Conservation (phyloP, 2,113 vertebrate species). For the Halcyon malimbica region DNA sequence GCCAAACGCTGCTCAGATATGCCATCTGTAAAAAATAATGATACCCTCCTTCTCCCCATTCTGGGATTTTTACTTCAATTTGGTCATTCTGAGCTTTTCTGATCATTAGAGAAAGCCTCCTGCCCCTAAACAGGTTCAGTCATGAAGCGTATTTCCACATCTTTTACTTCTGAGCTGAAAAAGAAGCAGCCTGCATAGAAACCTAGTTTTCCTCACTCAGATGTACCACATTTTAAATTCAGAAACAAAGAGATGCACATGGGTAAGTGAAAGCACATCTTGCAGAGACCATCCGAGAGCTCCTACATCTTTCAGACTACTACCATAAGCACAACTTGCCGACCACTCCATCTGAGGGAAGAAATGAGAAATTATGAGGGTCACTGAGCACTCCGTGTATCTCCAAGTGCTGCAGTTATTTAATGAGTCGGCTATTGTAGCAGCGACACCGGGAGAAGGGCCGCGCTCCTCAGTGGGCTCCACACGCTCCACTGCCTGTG, state of each 20-base stretch:
- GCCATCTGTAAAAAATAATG: conserved; percentile 57
- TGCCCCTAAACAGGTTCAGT: neutral
- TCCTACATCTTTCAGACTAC: conserved; percentile 42
- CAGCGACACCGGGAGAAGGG: neutral
- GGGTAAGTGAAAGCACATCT: conserved; percentile 61
- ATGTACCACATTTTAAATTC: conserved; percentile 67
- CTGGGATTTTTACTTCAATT: conserved; percentile 21
- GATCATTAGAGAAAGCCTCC: neutral
- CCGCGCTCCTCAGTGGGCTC: neutral
- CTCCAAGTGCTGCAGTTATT: conserved; percentile 13
- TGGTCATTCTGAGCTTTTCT: conserved; percentile 24
- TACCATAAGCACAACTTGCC: conserved; percentile 18
- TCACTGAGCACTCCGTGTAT: conserved; percentile 31
- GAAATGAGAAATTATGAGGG: conserved; percentile 69
- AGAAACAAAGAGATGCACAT: conserved; percentile 69
- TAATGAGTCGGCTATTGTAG: neutral
- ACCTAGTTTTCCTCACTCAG: conserved; percentile 52
- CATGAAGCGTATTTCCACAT: conserved; percentile 7
- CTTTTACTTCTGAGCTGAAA: conserved; percentile 47
- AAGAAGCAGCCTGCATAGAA: conserved; percentile 56
- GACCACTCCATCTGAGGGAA: conserved; percentile 45
- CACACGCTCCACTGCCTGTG: neutral
- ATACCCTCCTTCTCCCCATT: neutral
- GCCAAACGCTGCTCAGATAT: neutral
- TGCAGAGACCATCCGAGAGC: conserved; percentile 43